A percentile compares a stretch with the other conserved stretches of the same genome.
These are phyloP conservation scores for Hiodon tergisus DNA, from an alignment of 2,113 vertebrate genomes.

Conservation along the genomic window DNA sequence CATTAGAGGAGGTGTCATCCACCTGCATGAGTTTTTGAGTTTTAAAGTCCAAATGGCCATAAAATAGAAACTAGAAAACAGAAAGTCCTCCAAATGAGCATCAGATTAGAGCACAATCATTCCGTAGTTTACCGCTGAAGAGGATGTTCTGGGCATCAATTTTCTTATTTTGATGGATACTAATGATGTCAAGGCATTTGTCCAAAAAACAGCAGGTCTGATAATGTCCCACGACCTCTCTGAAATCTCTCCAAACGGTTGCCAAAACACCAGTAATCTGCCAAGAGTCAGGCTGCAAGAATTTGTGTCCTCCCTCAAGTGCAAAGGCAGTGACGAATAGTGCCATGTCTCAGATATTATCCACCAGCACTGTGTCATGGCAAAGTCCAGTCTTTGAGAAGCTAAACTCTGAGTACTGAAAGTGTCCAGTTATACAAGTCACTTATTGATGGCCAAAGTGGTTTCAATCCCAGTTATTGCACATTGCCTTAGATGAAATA, in stretches of 20 bases:
- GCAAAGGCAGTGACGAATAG: not conserved
- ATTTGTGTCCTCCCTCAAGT: not conserved
- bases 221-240: conserved; percentile 18
- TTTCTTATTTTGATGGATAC: conserved; percentile 37
- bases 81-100: not conserved
- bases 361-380: not conserved
- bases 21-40: not conserved
- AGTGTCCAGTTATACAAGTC: too few relatives aligned
- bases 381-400: not conserved
- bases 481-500: too few relatives aligned
- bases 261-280: conserved; percentile 12
- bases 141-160: conserved; percentile 28
- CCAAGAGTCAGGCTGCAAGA: not conserved
- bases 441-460: too few relatives aligned
- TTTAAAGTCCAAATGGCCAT: not conserved
- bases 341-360: not conserved
- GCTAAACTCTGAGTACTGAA: not conserved
- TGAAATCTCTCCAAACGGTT: conserved; percentile 28
- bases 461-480: too few relatives aligned
- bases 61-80: conserved; percentile 21
- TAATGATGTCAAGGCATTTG: conserved; percentile 40
- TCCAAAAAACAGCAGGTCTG: not conserved
- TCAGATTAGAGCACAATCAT: conserved; percentile 63
- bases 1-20: not conserved
- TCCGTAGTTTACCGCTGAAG: conserved; percentile 61